Conservation (phyloP, 2,888 invertebrate species). For the Tuberolachnus salignus region DNA sequence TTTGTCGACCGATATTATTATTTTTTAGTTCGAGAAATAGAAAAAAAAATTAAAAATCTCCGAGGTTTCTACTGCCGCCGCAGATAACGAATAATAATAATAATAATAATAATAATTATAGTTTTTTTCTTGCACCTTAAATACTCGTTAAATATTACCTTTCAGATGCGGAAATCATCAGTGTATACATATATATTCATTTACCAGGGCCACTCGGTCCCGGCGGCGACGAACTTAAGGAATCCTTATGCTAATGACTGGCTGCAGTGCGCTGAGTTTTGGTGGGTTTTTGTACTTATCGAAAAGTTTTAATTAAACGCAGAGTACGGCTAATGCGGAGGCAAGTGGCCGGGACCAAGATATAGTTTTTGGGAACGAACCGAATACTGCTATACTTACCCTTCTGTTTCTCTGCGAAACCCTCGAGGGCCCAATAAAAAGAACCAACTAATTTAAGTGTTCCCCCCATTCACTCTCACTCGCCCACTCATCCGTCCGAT, state of each 20-base stretch:
- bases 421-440: slow-evolving; percentile 49
- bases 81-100: neutral
- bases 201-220: neutral
- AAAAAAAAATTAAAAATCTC: neutral
- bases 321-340: slow-evolving; percentile 44
- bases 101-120: neutral
- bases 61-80: neutral
- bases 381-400: slow-evolving; percentile 19
- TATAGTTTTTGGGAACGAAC: slow-evolving; percentile 33
- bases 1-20: no score
- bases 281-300: slow-evolving; percentile 53
- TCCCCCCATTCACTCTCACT: slow-evolving; percentile 1
- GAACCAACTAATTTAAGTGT: slow-evolving; percentile 55
- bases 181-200: no score
- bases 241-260: slow-evolving; percentile 53
- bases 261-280: slow-evolving; percentile 34
- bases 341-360: slow-evolving; percentile 51
- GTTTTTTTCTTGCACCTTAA: neutral
- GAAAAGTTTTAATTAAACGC: slow-evolving; percentile 56
- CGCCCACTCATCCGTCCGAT: neutral
- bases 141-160: slow-evolving; percentile 35
- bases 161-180: slow-evolving; percentile 10
- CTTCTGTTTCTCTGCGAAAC: slow-evolving; percentile 36
- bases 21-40: no score
- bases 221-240: slow-evolving; percentile 15